Evolutionary conservation across 2,888 invertebrate species (phyloP).

Genomic region (Pterobdella sp.): DNA sequence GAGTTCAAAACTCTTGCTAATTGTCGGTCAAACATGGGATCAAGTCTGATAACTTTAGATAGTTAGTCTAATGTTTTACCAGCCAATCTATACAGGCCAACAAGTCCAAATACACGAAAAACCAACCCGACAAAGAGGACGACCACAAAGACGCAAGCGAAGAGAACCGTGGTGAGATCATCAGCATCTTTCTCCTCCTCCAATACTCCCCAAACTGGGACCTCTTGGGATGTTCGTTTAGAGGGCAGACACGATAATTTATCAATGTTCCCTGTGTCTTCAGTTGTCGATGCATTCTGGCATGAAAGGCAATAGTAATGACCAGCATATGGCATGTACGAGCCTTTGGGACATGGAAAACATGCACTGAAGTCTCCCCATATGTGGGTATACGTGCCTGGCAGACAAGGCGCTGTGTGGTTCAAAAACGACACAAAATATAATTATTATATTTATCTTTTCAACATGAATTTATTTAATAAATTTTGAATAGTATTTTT

Average conservation of each 20-base stretch:
- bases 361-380: neutral
- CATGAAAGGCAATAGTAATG: neutral
- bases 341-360: neutral
- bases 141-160: too few relatives aligned
- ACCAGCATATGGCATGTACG: neutral
- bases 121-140: too few relatives aligned
- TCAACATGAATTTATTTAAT: neutral
- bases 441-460: neutral
- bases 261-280: neutral
- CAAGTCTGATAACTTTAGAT: too few relatives aligned
- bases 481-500: neutral
- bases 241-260: neutral
- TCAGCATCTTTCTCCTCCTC: too few relatives aligned
- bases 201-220: too few relatives aligned
- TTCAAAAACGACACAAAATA: neutral
- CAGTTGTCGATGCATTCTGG: neutral
- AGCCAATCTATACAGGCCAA: too few relatives aligned
- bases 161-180: too few relatives aligned
- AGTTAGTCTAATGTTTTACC: too few relatives aligned
- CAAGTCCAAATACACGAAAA: too few relatives aligned
- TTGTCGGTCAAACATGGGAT: too few relatives aligned
- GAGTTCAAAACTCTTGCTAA: too few relatives aligned
- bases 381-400: neutral
- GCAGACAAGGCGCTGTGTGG: constrained; percentile 4
- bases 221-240: too few relatives aligned